phyloP scores from a whole-genome alignment of 2,888 invertebrate genomes.

The Augochlorella aurata region DNA sequence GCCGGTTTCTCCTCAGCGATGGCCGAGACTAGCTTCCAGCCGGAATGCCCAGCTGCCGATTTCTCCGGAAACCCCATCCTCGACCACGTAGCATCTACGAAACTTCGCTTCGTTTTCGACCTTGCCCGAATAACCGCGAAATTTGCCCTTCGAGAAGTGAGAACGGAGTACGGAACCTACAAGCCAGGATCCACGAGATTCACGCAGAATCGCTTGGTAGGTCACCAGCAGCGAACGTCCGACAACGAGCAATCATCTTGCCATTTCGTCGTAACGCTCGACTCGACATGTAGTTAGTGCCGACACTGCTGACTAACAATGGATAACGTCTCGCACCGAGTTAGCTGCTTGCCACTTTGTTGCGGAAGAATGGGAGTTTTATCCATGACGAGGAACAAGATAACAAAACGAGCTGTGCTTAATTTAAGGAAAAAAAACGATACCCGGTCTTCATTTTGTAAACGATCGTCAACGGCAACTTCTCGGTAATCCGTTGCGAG shows the following conservation, averaged over 20 bases:
- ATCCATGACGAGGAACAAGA: neutral
- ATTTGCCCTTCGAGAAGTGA: neutral
- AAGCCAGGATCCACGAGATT: neutral
- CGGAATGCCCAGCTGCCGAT: slow-evolving; percentile 73
- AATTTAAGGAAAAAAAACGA: slow-evolving; percentile 1
- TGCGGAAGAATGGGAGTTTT: neutral
- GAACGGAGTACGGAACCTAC: neutral
- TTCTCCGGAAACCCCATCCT: slow-evolving; percentile 72
- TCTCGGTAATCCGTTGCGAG: neutral
- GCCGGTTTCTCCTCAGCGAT: slow-evolving; percentile 89
- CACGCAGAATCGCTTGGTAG: neutral
- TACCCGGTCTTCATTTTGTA: neutral
- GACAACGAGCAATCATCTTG: neutral
- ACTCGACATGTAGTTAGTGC: neutral
- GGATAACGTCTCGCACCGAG: neutral
- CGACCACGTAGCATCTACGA: slow-evolving; percentile 73
- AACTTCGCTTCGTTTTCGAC: slow-evolving; percentile 50
- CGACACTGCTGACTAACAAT: neutral
- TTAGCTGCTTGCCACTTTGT: slow-evolving; percentile 1
- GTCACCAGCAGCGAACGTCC: slow-evolving; percentile 1
- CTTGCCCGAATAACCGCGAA: slow-evolving; percentile 50
- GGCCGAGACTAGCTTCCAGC: slow-evolving; percentile 80
- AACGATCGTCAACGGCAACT: neutral
- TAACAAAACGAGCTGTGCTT: slow-evolving; percentile 1
- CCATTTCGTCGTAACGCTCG: neutral